Base-by-base conservation (phyloP, 2,113 vertebrate genomes). In the Hemibagrus wyckioides region DNA sequence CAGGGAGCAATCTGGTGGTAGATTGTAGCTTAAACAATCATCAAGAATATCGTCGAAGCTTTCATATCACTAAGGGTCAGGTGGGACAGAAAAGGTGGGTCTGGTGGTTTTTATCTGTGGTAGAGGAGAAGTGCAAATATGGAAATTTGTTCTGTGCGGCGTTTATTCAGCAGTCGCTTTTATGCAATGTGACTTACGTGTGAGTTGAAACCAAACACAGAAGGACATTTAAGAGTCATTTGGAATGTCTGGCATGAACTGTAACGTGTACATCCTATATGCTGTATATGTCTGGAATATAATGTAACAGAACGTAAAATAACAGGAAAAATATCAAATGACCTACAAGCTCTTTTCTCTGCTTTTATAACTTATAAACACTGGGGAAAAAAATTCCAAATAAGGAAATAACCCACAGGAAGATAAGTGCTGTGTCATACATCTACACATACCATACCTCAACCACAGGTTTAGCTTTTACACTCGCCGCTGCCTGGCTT, bases 11-110 rank as follows among this genome's bases (percentile, higher is more conserved):
- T 85, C 33, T 44, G 19, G 0, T 14, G 44, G 19, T 28, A 67
- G 59, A 54, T 67, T 36, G 54, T 54, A 10, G 48, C 48, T 79
- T 86, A 63, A 52, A 36, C 73, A 86, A 86, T 63, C 73, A 77
- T 48, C 21, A 84, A 7, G 28, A 71, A 39, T 44, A 36, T 39
- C 23, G 39, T 30, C 50, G 3, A 30, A 56, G 30, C 19, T 71
- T 36, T 33, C 44, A 59, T 83, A 73, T 84, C 63, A 25, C 36
- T 48, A 1, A 14, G 10, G 54, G 23, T 79, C 30, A 50, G 14
- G 8, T 44, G 28, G 2, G 4, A 30, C 48, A 61, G 15, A 36
- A 59, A 63, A 21, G 69, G 9, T n/a, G n/a, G n/a, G n/a, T n/a
- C n/a, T n/a, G n/a, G n/a, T n/a, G n/a, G 15, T 6, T 19, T 36